Conservation (phyloP, 2,797 vertebrate species). For the Syndactyla subalaris region DNA sequence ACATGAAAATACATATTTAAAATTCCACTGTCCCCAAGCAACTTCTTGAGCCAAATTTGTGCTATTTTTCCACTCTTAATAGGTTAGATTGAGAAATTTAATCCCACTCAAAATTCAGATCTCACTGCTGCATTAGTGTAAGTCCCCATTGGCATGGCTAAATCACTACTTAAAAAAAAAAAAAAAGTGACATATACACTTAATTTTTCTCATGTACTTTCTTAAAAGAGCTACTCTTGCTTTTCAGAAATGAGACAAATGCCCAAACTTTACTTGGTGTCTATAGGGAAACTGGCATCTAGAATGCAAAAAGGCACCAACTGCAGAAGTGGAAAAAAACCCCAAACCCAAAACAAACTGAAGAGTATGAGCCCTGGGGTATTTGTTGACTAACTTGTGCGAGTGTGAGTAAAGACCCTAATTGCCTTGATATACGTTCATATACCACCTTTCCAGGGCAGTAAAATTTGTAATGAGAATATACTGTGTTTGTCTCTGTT, state of each 20-base stretch:
- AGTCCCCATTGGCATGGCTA: not conserved
- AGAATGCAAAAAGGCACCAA: not conserved
- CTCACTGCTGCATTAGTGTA: not conserved
- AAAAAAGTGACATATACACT: not conserved
- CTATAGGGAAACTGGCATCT: not conserved
- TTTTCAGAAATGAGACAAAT: slow-evolving; percentile 6
- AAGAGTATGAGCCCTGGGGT: not conserved
- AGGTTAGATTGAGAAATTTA: not conserved
- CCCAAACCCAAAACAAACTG: not conserved
- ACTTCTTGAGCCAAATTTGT: not conserved
- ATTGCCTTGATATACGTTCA: not conserved
- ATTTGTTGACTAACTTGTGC: not conserved
- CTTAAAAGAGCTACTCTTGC: not conserved
- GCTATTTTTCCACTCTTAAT: not conserved
- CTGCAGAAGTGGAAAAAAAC: not conserved
- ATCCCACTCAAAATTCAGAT: not conserved
- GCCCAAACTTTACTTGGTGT: slow-evolving; percentile 10
- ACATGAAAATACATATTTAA: not conserved
- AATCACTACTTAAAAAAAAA: not conserved
- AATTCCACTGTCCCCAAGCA: not conserved
- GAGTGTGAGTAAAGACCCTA: not conserved
- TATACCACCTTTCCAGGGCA: not conserved
- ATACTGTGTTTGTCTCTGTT: not conserved
- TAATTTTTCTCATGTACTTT: not conserved
- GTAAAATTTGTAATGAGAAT: slow-evolving; percentile 1